Evolutionary conservation across 2,888 invertebrate species (phyloP), one percentile per base, ranked within the genome.

Genomic region (Dugesia japonica): DNA sequence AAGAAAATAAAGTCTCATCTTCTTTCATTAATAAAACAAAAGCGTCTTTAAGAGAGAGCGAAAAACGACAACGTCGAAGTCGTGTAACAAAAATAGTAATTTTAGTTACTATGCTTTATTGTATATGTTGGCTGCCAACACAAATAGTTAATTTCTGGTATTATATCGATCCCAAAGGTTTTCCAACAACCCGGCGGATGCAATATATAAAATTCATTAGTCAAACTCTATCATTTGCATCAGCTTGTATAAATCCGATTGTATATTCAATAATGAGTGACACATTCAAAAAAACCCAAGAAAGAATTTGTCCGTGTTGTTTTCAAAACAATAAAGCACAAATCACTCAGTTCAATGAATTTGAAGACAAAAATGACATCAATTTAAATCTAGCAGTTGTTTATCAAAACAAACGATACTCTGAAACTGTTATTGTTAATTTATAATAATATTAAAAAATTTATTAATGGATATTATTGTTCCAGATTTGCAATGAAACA

Each of bases 191-290:
- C n/a, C 26, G 75, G 15, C n/a, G 33, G 1, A 76, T 76, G 76
- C 75, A 76, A n/a, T 26, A 76, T 20, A 27, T 76, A 9, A 76
- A 76, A 26, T 42, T 76, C 38, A 75, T 75, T 9, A 42, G 42
- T 23, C 75, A 75, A 42, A 75, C 75, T 15, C 72, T 75, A 9
- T 75, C 75, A 7, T 76, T 76, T 76, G 76, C 76, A 0, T 76
- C 76, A 0, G 76, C 76, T 28, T 76, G 76, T 38, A 76, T 76
- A 17, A 76, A 76, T 31, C 76, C 76, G 9, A 76, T 76, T 28
- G 76, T 76, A 77, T 76, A 76, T 28, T 76, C 76, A 1, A 42
- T 76, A 9, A 28, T 76, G 28, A 76, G 76, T 42, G 73, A 42
- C n/a, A 38, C 76, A 0, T 76, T 76, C 76, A 76, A 76, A 33